Percentiles rank a stretch among this genome's conserved stretches.
Evolutionary conservation across 2,797 vertebrate species (phyloP).

Genomic region (Microctenopoma steveboyesi): DNA sequence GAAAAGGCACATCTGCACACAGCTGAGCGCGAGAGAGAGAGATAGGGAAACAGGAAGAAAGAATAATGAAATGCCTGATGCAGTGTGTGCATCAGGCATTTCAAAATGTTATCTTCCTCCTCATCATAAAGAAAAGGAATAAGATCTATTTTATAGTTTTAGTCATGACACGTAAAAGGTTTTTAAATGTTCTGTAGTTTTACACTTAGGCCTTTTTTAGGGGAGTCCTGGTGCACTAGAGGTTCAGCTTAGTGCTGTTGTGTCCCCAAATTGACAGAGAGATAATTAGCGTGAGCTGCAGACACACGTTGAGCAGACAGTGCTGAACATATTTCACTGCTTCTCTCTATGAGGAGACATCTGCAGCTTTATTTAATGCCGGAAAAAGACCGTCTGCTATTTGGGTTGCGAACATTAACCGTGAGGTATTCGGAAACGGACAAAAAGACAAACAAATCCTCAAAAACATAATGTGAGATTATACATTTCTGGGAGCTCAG

Average conservation of each 20-base stretch:
- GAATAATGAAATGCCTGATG: slow-evolving; percentile 12
- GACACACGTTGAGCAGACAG: not conserved
- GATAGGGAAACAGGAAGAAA: not conserved
- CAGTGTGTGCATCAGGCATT: slow-evolving; percentile 27
- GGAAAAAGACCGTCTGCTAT: slow-evolving; percentile 11
- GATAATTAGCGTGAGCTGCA: not conserved
- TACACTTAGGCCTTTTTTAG: too few species aligned
- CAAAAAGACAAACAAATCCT: slow-evolving; percentile 55
- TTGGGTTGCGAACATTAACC: slow-evolving; percentile 3
- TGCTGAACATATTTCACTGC: not conserved
- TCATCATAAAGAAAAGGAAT: not conserved
- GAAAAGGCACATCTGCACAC: slow-evolving; percentile 75
- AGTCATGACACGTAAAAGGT: too few species aligned
- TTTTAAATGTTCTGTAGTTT: too few species aligned
- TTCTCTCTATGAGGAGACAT: not conserved
- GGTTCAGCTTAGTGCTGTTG: too few species aligned
- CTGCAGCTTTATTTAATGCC: slow-evolving; percentile 21
- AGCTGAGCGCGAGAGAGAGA: slow-evolving; percentile 13
- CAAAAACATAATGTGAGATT: slow-evolving; percentile 73
- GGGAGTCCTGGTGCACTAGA: too few species aligned
- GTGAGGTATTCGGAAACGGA: slow-evolving; percentile 35
- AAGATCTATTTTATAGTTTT: not conserved
- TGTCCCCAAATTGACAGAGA: too few species aligned
- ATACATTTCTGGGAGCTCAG: slow-evolving; percentile 55
- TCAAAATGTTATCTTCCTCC: not conserved